These are phyloP conservation scores for Coenonympha glycerion DNA, from an alignment of 2,888 invertebrate species.

Conservation along the genomic window DNA sequence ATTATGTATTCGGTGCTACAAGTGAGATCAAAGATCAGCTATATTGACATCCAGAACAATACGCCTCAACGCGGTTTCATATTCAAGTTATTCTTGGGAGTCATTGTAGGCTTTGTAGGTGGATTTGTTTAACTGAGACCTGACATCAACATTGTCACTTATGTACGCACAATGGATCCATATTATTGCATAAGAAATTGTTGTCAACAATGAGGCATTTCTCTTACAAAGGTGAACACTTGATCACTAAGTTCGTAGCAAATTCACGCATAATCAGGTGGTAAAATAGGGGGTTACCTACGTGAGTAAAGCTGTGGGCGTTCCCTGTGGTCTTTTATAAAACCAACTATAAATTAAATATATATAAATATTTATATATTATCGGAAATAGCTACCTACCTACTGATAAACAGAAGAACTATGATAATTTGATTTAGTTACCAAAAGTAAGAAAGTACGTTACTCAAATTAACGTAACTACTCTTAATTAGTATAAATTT, in stretches of 20 bases:
- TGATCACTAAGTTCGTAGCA: conserved; percentile 40
- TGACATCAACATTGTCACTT: conserved; percentile 20
- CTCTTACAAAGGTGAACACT: conserved; percentile 50
- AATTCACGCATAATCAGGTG: no score
- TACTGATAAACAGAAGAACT: no score
- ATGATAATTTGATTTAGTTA: no score
- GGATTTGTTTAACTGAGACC: conserved; percentile 13
- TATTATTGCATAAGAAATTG: conserved; percentile 51
- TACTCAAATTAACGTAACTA: not conserved
- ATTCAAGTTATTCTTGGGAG: conserved; percentile 4
- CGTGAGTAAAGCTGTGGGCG: no score
- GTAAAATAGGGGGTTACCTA: no score
- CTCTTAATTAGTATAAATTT: no score
- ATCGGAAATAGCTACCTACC: no score
- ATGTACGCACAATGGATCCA: conserved; percentile 45
- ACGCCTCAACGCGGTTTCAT: not conserved
- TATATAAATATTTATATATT: no score
- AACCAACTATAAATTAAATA: no score
- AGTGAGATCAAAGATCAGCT: not conserved
- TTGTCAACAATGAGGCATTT: conserved; percentile 54
- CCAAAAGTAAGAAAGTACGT: no score
- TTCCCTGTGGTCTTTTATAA: no score
- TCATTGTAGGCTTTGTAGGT: conserved; percentile 12
- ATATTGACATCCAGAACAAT: not conserved
- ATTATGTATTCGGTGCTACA: no score